Percentiles rank a stretch among this genome's conserved stretches.
phyloP scores from a whole-genome alignment of 2,888 invertebrate species.

The Lasioglossum marginatum region DNA sequence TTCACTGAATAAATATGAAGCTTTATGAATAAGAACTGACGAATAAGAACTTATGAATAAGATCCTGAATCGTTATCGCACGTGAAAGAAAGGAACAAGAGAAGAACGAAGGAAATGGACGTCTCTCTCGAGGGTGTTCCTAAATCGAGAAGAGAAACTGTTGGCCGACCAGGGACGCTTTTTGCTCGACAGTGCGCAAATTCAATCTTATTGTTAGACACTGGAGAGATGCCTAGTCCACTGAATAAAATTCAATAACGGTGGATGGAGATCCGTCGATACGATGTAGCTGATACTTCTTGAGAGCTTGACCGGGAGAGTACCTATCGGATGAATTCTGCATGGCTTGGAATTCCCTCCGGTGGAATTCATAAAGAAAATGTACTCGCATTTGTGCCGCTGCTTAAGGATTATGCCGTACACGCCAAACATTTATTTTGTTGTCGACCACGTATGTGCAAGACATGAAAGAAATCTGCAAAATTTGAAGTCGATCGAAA shows the following conservation, averaged over 20 bases:
- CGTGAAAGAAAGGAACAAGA: not conserved
- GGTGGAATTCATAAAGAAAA: conserved; percentile 36
- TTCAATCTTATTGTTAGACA: conserved; percentile 50
- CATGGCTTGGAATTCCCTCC: conserved; percentile 29
- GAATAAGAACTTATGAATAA: too few species aligned
- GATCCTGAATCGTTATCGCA: not conserved
- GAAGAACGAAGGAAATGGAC: not conserved
- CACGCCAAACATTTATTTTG: not conserved
- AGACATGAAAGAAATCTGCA: too few species aligned
- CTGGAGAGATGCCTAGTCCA: not conserved
- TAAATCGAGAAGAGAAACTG: not conserved
- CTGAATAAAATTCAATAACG: conserved; percentile 65
- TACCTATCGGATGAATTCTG: conserved; percentile 47
- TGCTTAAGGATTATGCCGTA: too few species aligned
- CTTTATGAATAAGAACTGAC: not conserved
- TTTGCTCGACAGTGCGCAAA: conserved; percentile 27
- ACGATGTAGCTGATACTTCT: conserved; percentile 41
- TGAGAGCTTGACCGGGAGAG: conserved; percentile 41
- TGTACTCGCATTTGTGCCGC: not conserved
- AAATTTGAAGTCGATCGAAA: too few species aligned
- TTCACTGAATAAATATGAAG: not conserved
- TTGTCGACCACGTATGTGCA: too few species aligned
- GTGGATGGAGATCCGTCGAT: conserved; percentile 32
- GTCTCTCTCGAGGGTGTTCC: not conserved
- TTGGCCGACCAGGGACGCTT: conserved; percentile 9